Evolutionary conservation across 2,888 invertebrate genomes (phyloP).

Genomic region (Drosophila pegasa): DNA sequence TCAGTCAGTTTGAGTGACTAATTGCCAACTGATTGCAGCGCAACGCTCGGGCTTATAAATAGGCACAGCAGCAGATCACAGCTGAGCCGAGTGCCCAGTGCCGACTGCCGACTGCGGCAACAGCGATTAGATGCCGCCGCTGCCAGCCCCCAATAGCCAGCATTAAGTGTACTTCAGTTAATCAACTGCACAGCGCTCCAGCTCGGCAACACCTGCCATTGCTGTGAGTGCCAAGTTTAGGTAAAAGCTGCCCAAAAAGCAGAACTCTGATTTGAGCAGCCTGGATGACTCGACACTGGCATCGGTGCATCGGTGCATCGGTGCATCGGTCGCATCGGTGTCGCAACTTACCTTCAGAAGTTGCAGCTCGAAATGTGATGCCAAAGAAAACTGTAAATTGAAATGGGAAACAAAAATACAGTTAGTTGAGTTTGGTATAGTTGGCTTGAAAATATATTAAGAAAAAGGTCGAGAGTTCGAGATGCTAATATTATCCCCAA

Average conservation of each 20-base stretch:
- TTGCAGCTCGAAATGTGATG: conserved; percentile 28
- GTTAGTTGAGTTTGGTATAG: conserved; percentile 27
- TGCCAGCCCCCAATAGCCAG: conserved; percentile 18
- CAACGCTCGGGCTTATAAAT: conserved; percentile 61
- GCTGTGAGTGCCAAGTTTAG: not conserved
- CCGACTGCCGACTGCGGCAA: conserved; percentile 2
- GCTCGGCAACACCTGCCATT: conserved; percentile 48
- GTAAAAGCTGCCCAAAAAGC: conserved; percentile 6
- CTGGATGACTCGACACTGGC: not conserved
- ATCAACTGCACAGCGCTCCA: conserved; percentile 18
- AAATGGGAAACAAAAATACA: conserved; percentile 8
- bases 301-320: not conserved
- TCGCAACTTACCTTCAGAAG: conserved; percentile 46
- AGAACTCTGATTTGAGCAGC: not conserved
- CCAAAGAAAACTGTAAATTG: conserved; percentile 33
- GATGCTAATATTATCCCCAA: not conserved
- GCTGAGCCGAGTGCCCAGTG: conserved; percentile 8
- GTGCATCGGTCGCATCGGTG: not conserved
- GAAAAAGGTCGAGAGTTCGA: not conserved
- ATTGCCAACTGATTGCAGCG: conserved; percentile 68
- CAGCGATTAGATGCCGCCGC: conserved; percentile 34
- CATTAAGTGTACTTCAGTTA: conserved; percentile 16
- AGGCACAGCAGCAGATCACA: conserved; percentile 44
- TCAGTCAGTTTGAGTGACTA: conserved; percentile 70
- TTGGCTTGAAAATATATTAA: not conserved